These are phyloP conservation scores for Chrysomela aeneicollis DNA, from an alignment of 2,888 invertebrate species.

Conservation along the genomic window DNA sequence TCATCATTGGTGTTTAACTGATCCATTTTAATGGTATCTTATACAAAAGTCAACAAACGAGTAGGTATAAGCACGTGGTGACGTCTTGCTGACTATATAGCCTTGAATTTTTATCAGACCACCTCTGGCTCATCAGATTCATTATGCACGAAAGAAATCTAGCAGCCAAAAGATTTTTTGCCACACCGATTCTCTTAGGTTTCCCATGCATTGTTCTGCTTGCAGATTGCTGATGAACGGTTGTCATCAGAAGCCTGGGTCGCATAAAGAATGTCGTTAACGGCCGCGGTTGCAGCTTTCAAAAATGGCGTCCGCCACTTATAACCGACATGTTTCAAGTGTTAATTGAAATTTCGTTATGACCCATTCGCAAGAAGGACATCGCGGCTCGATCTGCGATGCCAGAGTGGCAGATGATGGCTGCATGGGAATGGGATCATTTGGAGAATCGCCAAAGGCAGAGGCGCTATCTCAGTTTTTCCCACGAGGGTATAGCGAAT, in stretches of 20 bases:
- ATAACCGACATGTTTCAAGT: constrained; percentile 40
- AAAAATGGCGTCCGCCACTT: constrained; percentile 43
- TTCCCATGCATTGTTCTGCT: constrained; percentile 21
- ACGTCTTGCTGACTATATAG: too few relatives aligned
- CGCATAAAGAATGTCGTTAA: constrained; percentile 39
- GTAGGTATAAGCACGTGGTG: too few relatives aligned
- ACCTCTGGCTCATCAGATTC: too few relatives aligned
- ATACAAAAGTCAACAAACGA: too few relatives aligned
- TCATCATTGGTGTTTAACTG: too few relatives aligned
- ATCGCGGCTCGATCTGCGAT: constrained; percentile 28
- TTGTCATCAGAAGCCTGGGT: constrained; percentile 24
- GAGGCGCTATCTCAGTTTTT: too few relatives aligned
- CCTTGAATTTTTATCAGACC: too few relatives aligned
- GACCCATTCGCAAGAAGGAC: constrained; percentile 38
- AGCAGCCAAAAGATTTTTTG: too few relatives aligned
- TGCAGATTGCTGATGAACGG: constrained; percentile 30
- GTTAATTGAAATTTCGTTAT: constrained; percentile 44
- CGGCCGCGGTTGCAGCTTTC: constrained; percentile 37
- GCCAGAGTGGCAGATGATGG: constrained; percentile 33
- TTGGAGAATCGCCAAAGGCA: background rate
- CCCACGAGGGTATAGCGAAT: constrained; percentile 19
- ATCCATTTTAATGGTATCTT: too few relatives aligned
- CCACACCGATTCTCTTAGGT: background rate
- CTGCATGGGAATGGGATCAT: constrained; percentile 37
- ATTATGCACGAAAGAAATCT: too few relatives aligned